Base-by-base conservation (phyloP, 2,113 vertebrate species). In the Anarrhichthys ocellatus region DNA sequence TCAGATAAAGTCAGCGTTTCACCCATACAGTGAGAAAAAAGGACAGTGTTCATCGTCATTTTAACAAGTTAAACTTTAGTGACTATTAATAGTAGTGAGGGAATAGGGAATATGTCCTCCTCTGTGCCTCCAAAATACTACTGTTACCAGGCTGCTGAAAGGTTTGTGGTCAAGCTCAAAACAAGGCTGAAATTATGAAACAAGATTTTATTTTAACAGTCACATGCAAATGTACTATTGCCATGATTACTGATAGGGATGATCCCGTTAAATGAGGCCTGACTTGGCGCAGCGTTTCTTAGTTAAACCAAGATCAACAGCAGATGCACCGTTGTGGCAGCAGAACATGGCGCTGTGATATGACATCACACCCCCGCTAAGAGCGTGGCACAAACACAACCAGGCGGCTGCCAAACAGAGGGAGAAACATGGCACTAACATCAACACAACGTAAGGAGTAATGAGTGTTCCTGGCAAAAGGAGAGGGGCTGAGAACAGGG, bases 311-410 rank as follows among this genome's bases (percentile, higher is more conserved):
- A 80, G 78, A 86, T 91, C 85, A 88, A 83, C 84, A 89, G 88
- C 92, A 94, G 92, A 92, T 93, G 92, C 85, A 88, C 81, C 72
- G 42, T 82, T 5, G 73, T 74, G 73, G 92, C 76, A 64, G 84
- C 87, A 87, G 87, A 92, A 85, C 81, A 72, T 82, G 87, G 87
- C 82, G 46, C 91, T 88, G 85, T 68, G 87, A 93, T 89, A 91
- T 91, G 93, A 93, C 92, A 94, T 94, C 91, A 91, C 92, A 92
- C 94, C 92, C 94, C 93, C 44, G 76, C 94, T 90, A 90, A 73
- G 94, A 83, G 87, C n/a, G 86, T 91, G 89, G 92, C 90, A 92
- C 91, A 91, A 93, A 94, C 91, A 93, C 80, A 82, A n/a, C 18
- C 76, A 10, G 74, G 59, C 72, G 6, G n/a, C 69, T 86, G 90